Base-by-base conservation (phyloP, 2,888 invertebrate genomes). In the Nomada fucata region DNA sequence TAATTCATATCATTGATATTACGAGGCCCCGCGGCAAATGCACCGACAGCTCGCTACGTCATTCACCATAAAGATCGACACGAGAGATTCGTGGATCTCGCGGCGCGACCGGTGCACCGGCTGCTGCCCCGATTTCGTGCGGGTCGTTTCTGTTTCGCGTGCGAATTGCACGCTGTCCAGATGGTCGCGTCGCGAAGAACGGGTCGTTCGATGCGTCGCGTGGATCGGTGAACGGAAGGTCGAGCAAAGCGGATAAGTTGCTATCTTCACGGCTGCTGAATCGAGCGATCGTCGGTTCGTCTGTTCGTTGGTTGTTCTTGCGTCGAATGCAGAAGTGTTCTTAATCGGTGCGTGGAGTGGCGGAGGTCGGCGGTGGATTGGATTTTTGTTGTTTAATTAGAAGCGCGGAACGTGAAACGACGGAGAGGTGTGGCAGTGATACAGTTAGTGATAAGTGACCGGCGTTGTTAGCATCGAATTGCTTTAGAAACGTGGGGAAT, bases 1-100 rank as follows among this genome's bases (percentile, higher is more conserved):
- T 90, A 89, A 90, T 89, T 89, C 90, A 88, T 89, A 86, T 79
- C 89, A 86, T 82, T 83, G 89, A 87, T 88, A 88, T 82, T 86
- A 82, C 74, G 64, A 71, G 73, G 68, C 60, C 79, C 86, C 53
- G 26, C 75, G 78, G 84, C 76, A 76, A 84, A 84, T 79, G 82
- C 86, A 87, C 83, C 77, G 73, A 61, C 81, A 70, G 75, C 78
- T 67, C 67, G 85, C 78, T 79, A 82, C 81, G 83, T 87, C 87
- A 83, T 70, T 82, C 80, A 50, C 69, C 74, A 68, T 88, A 84
- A 85, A 88, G 88, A 88, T 88, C 83, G 76, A 47, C 69, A 18
- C 67, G 64, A 20, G 63, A 83, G 88, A 85, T 88, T 82, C 83
- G 73, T 55, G 65, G 44, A 23, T 67, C 44, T 70, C 70, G 72